Conservation (phyloP, 1,140 invertebrate species). For the Luehdorfia chinensis region DNA sequence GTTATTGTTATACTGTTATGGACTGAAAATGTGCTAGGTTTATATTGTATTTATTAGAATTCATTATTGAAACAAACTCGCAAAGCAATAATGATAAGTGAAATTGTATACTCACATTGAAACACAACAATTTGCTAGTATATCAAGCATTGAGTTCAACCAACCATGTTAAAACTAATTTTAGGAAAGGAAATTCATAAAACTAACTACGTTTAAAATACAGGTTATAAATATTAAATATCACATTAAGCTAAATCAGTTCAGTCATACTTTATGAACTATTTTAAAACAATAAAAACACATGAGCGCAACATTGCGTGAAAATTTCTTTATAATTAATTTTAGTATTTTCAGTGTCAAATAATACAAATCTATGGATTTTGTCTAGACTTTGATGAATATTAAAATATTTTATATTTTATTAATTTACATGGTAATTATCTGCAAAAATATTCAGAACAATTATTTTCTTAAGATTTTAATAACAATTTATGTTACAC, state of each 20-base stretch:
- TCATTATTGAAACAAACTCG: background rate
- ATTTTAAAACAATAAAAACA: conserved; percentile 42
- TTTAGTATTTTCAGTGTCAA: background rate
- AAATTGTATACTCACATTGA: background rate
- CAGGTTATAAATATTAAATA: conserved; percentile 71
- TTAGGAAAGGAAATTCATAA: conserved; percentile 40
- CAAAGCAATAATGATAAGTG: background rate
- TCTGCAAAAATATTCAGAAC: conserved; percentile 7
- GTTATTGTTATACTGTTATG: no score
- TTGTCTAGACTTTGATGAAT: conserved; percentile 1
- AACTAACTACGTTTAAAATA: conserved; percentile 53
- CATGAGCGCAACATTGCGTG: conserved; percentile 31
- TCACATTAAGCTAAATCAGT: conserved; percentile 74
- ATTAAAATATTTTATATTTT: background rate
- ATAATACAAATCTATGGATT: background rate
- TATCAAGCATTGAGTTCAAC: conserved; percentile 18
- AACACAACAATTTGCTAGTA: conserved; percentile 26
- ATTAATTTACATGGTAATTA: background rate
- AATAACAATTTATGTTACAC: conserved; percentile 19
- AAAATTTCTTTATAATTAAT: background rate
- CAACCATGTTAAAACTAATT: conserved; percentile 19
- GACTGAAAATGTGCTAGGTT: no score
- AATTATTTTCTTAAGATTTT: background rate
- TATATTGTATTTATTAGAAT: no score
- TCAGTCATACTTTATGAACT: conserved; percentile 60